These are phyloP conservation scores for Volucella bombylans DNA, from an alignment of 2,888 invertebrate species.

Conservation along the genomic window DNA sequence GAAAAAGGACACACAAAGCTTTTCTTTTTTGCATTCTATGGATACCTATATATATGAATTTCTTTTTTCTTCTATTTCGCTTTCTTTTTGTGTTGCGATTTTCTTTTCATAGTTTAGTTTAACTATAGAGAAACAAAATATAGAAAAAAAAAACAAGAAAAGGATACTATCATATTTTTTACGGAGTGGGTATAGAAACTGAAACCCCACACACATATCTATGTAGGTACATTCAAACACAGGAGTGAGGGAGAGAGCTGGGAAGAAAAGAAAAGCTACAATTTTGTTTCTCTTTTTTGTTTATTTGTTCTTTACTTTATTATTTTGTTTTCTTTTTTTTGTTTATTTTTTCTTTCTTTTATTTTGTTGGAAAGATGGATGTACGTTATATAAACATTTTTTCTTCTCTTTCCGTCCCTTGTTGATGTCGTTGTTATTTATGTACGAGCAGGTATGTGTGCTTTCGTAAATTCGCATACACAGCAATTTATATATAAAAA, in stretches of 20 bases:
- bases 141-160: constrained; percentile 6
- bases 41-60: constrained; percentile 9
- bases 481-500: background rate
- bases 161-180: constrained; percentile 47
- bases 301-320: constrained; percentile 6
- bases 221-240: background rate
- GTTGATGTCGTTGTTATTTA: constrained; percentile 48
- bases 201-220: background rate
- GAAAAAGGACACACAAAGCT: constrained; percentile 71
- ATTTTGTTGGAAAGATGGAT: constrained; percentile 10
- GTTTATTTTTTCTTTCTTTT: constrained; percentile 22
- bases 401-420: constrained; percentile 24
- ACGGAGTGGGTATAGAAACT: constrained; percentile 9
- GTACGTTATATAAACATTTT: constrained; percentile 2
- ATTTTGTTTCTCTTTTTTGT: constrained; percentile 24
- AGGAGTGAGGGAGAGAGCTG: constrained; percentile 15
- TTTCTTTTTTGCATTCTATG: constrained; percentile 66
- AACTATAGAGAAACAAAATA: constrained; percentile 35
- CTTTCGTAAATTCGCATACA: too few species aligned
- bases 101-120: constrained; percentile 64
- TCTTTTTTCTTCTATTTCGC: constrained; percentile 27
- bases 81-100: constrained; percentile 51
- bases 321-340: constrained; percentile 30
- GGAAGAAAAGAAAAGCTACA: constrained; percentile 51
- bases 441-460: too few species aligned